A percentile compares a stretch with the other conserved stretches of the same genome.
Evolutionary conservation across 2,888 invertebrate species (phyloP).

Genomic region (Dryomyza anilis): DNA sequence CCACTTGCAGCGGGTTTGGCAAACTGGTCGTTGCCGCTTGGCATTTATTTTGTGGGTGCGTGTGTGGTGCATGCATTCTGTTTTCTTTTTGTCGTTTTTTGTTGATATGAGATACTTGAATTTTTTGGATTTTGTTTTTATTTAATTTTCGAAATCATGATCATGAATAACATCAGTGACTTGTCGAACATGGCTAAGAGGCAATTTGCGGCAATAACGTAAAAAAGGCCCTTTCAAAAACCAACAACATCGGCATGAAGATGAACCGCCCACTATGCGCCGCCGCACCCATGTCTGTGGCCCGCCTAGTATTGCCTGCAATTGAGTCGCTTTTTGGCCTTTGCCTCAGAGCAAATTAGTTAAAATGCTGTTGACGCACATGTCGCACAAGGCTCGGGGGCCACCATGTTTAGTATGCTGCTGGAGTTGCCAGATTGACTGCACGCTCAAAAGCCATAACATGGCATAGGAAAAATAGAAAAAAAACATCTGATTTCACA

Average conservation of each 20-base stretch:
- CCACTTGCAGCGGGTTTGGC: neutral
- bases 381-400: neutral
- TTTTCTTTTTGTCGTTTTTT: neutral
- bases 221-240: neutral
- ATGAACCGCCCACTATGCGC: neutral
- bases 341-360: constrained; percentile 5
- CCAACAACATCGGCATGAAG: neutral
- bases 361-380: neutral
- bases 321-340: neutral
- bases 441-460: neutral
- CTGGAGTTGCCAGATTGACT: constrained; percentile 10
- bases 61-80: neutral
- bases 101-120: neutral
- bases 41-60: neutral
- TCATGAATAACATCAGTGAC: constrained; percentile 23
- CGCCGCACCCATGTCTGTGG: neutral
- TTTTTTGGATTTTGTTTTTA: constrained; percentile 6
- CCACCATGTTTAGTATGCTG: constrained; percentile 15
- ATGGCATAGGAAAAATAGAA: neutral
- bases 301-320: neutral
- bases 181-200: constrained; percentile 26
- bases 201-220: constrained; percentile 3
- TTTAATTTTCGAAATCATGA: constrained; percentile 20
- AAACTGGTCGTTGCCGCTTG: neutral
- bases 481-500: too few relatives aligned